phyloP scores from a whole-genome alignment of 1,140 invertebrate species.

The Phenacoccus solenopsis region DNA sequence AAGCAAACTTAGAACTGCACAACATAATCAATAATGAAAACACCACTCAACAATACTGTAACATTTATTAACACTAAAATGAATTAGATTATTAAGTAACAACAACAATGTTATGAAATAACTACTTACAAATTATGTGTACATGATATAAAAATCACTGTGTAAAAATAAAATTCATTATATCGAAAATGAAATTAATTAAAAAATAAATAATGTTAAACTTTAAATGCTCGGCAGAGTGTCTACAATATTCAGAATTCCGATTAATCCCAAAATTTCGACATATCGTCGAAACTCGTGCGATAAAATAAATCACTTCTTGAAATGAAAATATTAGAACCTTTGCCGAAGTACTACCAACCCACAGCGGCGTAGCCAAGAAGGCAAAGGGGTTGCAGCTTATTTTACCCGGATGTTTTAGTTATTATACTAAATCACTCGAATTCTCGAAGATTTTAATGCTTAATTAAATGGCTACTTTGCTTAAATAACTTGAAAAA shows the following conservation, averaged over 20 bases:
- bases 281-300: background rate
- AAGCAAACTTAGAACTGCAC: no score
- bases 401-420: no score
- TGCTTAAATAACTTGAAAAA: no score
- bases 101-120: slow-evolving; percentile 3
- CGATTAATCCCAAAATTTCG: background rate
- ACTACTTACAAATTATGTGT: background rate
- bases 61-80: background rate
- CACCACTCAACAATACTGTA: background rate
- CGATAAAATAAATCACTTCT: background rate
- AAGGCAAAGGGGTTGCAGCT: no score
- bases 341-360: no score
- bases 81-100: slow-evolving; percentile 3
- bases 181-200: background rate
- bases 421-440: no score
- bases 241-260: background rate
- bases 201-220: background rate
- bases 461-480: no score
- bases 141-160: background rate
- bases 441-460: no score
- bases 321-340: background rate
- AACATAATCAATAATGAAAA: background rate
- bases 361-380: no score
- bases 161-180: background rate
- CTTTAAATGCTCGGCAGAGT: background rate